Evolutionary conservation across 1,140 invertebrate genomes (phyloP).

Genomic region (Bursaphelenchus mucronatus): DNA sequence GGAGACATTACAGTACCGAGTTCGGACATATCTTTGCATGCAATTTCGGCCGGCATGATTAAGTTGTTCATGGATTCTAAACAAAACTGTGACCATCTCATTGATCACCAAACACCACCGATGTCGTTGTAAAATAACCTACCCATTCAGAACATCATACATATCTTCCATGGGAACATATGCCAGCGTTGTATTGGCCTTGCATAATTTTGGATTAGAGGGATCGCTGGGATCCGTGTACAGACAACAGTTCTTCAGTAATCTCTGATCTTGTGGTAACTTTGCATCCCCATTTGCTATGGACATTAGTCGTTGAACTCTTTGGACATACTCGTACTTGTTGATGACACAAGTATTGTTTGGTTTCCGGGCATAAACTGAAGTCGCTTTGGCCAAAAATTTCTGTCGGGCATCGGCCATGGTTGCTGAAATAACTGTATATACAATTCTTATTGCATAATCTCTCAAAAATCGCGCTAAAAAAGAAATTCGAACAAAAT

Average conservation of each 20-base stretch:
- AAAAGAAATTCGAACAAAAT: too few relatives aligned
- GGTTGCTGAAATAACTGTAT: too few relatives aligned
- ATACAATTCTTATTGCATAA: too few relatives aligned
- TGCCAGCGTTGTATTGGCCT: slow-evolving; percentile 4
- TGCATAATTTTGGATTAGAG: not conserved
- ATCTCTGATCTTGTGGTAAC: not conserved
- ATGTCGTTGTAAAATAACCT: not conserved
- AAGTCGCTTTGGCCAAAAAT: too few relatives aligned
- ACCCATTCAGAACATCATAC: slow-evolving; percentile 22
- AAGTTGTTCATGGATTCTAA: slow-evolving; percentile 18
- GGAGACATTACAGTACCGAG: slow-evolving; percentile 20
- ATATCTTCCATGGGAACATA: slow-evolving; percentile 23
- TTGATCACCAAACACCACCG: not conserved
- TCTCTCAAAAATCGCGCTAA: too few relatives aligned
- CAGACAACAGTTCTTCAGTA: slow-evolving; percentile 14
- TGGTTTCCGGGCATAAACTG: too few relatives aligned
- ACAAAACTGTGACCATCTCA: not conserved
- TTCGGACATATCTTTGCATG: slow-evolving; percentile 25
- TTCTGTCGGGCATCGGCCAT: too few relatives aligned
- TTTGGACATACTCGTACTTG: not conserved
- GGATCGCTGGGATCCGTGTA: not conserved
- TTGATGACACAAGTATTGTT: too few relatives aligned
- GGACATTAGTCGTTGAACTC: not conserved
- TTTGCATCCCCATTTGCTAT: not conserved
- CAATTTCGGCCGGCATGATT: slow-evolving; percentile 19